phyloP scores from a whole-genome alignment of 2,888 invertebrate genomes.

The Lasiommata megera region DNA sequence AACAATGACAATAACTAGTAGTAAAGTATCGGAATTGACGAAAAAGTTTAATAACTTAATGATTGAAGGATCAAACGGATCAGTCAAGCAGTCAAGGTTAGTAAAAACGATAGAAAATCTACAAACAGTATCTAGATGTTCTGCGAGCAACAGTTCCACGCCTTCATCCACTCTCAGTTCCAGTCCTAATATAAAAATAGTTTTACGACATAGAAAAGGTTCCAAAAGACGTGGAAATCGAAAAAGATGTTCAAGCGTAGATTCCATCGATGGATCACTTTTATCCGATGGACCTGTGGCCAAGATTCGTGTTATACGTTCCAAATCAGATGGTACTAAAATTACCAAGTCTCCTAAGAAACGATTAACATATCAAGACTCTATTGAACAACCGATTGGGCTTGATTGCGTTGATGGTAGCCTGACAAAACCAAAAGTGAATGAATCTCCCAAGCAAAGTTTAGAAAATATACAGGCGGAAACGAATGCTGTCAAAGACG shows the following conservation, averaged over 20 bases:
- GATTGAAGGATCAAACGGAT: constrained; percentile 56
- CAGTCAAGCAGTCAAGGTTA: constrained; percentile 79
- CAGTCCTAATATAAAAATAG: constrained; percentile 76
- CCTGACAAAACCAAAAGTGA: constrained; percentile 45
- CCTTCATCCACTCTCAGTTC: constrained; percentile 71
- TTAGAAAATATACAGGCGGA: constrained; percentile 42
- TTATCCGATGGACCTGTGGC: constrained; percentile 50
- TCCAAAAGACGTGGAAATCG: constrained; percentile 73
- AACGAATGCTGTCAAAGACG: constrained; percentile 61
- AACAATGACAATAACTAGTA: constrained; percentile 75
- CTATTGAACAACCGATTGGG: constrained; percentile 61
- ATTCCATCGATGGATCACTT: constrained; percentile 67
- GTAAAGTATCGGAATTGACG: constrained; percentile 85
- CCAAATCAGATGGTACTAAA: constrained; percentile 74
- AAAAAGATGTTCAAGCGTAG: constrained; percentile 75
- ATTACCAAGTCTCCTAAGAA: constrained; percentile 68
- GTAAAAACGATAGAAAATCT: constrained; percentile 75
- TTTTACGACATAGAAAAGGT: constrained; percentile 63
- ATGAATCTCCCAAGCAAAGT: constrained; percentile 32
- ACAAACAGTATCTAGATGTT: constrained; percentile 51
- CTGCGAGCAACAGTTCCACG: constrained; percentile 68
- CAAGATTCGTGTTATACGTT: constrained; percentile 65
- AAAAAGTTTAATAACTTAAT: constrained; percentile 86
- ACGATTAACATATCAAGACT: constrained; percentile 59
- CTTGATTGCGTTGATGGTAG: constrained; percentile 68